Evolutionary conservation across 2,797 vertebrate genomes (phyloP).

Genomic region (Amazonetta brasiliensis): DNA sequence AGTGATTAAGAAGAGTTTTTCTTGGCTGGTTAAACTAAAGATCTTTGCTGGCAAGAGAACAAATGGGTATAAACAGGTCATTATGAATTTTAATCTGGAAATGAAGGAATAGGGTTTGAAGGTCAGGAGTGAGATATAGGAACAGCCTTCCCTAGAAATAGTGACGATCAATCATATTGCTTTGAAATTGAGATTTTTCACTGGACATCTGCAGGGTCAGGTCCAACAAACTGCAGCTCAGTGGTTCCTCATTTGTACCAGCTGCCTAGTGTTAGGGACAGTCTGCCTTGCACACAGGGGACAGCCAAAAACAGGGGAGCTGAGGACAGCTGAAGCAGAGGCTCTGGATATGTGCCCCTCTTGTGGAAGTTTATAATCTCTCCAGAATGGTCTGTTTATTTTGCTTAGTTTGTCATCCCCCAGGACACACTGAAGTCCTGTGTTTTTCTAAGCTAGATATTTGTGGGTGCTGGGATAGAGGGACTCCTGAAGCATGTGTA

Average conservation of each 20-base stretch:
- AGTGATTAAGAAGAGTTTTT: background rate
- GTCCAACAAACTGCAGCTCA: background rate
- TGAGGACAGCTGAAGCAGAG: background rate
- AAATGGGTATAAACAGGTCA: background rate
- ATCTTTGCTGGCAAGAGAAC: conserved; percentile 10
- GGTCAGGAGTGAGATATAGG: background rate
- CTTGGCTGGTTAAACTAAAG: background rate
- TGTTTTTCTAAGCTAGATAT: background rate
- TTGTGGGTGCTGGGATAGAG: background rate
- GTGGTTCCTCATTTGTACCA: background rate
- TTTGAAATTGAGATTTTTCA: background rate
- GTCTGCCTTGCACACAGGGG: background rate
- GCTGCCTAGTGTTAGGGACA: background rate
- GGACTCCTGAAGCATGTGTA: rapidly evolving
- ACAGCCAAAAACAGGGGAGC: background rate
- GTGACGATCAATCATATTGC: too few relatives aligned
- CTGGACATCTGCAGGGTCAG: background rate
- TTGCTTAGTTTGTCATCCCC: background rate
- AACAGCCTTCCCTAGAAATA: background rate
- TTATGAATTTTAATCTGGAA: background rate
- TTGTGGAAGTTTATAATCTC: background rate
- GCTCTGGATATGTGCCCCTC: background rate
- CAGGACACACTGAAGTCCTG: background rate
- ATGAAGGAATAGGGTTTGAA: background rate
- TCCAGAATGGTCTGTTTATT: background rate